Evolutionary conservation across 2,888 invertebrate genomes (phyloP).

Genomic region (Drosophila meridiana): DNA sequence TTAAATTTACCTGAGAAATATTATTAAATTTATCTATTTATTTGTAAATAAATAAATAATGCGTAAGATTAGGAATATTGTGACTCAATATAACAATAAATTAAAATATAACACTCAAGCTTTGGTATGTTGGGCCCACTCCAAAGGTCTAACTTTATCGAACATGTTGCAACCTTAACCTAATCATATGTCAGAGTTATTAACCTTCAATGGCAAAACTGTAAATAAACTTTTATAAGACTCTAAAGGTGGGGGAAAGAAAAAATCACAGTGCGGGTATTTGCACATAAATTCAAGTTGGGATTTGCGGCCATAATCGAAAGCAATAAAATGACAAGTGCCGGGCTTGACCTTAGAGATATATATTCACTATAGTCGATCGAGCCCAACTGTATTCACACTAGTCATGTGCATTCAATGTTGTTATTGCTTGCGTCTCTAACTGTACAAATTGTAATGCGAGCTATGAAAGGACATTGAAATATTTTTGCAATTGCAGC

Average conservation of each 20-base stretch:
- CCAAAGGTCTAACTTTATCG: conserved; percentile 14
- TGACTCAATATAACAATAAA: background rate
- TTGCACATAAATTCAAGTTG: conserved; percentile 64
- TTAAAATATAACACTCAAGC: too few relatives aligned
- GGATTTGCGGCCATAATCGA: conserved; percentile 67
- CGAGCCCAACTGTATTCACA: conserved; percentile 33
- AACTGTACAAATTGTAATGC: conserved; percentile 59
- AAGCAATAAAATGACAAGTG: conserved; percentile 61
- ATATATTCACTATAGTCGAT: conserved; percentile 5
- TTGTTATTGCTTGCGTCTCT: conserved; percentile 25
- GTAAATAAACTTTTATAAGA: conserved; percentile 37
- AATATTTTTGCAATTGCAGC: conserved; percentile 66
- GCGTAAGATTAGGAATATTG: background rate
- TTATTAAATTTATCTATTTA: background rate
- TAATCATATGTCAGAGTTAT: conserved; percentile 35
- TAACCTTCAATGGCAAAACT: conserved; percentile 41
- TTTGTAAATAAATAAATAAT: too few relatives aligned
- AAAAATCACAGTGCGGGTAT: conserved; percentile 59
- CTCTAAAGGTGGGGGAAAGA: conserved; percentile 16
- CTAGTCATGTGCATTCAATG: conserved; percentile 4
- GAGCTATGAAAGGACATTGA: conserved; percentile 70
- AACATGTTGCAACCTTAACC: conserved; percentile 40
- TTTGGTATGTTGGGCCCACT: conserved; percentile 18
- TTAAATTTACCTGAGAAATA: too few relatives aligned
- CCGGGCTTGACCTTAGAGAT: conserved; percentile 64